phyloP scores from a whole-genome alignment of 2,113 vertebrate genomes.

The Paracanthobrama guichenoti region DNA sequence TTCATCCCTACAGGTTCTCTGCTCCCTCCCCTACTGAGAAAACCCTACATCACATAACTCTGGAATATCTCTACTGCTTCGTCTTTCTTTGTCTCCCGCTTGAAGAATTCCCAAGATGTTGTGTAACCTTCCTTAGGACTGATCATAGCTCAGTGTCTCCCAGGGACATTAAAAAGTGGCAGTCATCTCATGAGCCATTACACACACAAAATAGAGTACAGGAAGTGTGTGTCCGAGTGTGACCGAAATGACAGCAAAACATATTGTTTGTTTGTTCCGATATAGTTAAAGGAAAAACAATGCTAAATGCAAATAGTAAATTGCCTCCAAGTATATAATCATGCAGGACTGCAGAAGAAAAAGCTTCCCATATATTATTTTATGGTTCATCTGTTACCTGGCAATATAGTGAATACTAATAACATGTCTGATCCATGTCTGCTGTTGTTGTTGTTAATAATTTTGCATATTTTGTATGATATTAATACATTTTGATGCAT shows the following conservation, averaged over 20 bases:
- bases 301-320: constrained; percentile 2
- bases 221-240: not conserved
- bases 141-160: constrained; percentile 17
- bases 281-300: not conserved
- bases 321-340: not conserved
- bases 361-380: not conserved
- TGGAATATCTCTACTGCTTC: not conserved
- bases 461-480: not conserved
- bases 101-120: constrained; percentile 23
- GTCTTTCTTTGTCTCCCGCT: not conserved
- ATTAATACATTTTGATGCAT: not conserved
- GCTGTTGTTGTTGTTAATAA: not conserved
- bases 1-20: constrained; percentile 23
- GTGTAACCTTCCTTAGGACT: constrained; percentile 35
- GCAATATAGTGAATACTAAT: not conserved
- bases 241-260: not conserved
- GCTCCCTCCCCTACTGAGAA: constrained; percentile 8
- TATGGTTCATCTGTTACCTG: not conserved
- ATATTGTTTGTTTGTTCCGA: not conserved
- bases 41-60: constrained; percentile 21
- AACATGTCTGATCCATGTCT: not conserved
- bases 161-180: not conserved
- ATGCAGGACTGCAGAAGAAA: not conserved
- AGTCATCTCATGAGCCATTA: constrained; percentile 2
- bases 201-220: constrained; percentile 10